These are phyloP conservation scores for Ceryle rudis DNA, from an alignment of 2,797 vertebrate genomes.

Conservation along the genomic window DNA sequence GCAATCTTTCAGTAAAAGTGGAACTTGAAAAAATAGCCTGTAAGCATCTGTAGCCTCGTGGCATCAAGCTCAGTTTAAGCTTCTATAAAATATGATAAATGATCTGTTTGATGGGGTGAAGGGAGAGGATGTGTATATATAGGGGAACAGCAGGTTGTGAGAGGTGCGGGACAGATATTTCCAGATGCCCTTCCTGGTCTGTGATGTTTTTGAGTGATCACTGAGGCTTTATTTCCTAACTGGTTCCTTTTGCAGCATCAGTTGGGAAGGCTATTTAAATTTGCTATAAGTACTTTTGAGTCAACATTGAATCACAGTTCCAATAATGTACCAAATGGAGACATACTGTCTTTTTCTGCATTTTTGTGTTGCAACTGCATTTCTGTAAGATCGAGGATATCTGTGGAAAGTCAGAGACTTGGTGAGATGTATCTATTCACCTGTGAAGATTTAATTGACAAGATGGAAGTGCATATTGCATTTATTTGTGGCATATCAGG, in stretches of 20 bases:
- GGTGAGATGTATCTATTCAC: neutral
- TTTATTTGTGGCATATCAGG: neutral
- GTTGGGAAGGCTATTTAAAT: neutral
- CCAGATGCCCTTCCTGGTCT: neutral
- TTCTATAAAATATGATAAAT: neutral
- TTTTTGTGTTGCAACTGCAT: neutral
- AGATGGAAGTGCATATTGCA: neutral
- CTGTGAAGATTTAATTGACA: neutral
- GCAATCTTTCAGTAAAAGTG: neutral
- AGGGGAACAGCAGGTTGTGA: neutral
- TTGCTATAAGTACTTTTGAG: neutral
- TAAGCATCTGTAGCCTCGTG: neutral
- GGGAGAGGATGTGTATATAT: neutral
- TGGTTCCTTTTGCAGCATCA: neutral
- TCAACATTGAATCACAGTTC: neutral
- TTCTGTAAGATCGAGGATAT: neutral
- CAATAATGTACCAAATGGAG: neutral
- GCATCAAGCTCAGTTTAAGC: neutral
- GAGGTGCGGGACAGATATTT: neutral
- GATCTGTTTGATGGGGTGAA: neutral
- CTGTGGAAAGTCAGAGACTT: neutral
- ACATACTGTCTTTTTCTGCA: neutral
- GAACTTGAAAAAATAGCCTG: constrained; percentile 5
- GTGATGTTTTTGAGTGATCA: neutral
- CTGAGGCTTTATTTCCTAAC: neutral